Percentiles rank a stretch among this genome's conserved stretches.
phyloP scores from a whole-genome alignment of 37 sponge, comb jelly and placozoan genomes.

The Oopsacas minuta region DNA sequence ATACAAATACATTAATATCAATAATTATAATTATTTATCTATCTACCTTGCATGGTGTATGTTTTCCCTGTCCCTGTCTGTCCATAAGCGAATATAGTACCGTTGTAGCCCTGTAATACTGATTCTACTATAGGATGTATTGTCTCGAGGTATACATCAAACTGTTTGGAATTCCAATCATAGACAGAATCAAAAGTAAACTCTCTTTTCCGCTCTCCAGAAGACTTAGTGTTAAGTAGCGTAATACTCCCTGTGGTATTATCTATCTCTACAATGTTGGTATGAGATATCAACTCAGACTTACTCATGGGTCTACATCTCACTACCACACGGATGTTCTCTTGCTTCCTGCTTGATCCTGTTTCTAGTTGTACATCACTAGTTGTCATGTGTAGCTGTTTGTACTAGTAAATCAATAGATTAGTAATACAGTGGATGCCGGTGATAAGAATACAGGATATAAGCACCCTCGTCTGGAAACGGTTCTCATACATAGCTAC shows the following conservation, averaged over 20 bases:
- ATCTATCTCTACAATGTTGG: slow-evolving; percentile 74
- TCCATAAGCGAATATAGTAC: slow-evolving; percentile 96
- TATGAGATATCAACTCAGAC: slow-evolving; percentile 47
- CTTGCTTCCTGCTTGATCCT: slow-evolving; percentile 48
- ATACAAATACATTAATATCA: background rate
- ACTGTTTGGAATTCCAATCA: slow-evolving; percentile 82
- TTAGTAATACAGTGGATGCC: too few relatives aligned
- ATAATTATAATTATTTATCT: background rate
- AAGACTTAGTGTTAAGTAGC: slow-evolving; percentile 35
- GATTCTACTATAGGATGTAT: slow-evolving; percentile 70
- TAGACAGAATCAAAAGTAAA: slow-evolving; percentile 96
- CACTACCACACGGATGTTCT: slow-evolving; percentile 84
- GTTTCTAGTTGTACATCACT: too few relatives aligned
- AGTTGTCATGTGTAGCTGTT: too few relatives aligned
- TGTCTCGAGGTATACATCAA: slow-evolving; percentile 73
- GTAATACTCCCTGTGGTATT: slow-evolving; percentile 37
- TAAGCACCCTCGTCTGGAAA: too few relatives aligned
- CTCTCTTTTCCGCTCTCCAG: slow-evolving; percentile 23
- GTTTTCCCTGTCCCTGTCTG: slow-evolving; percentile 98
- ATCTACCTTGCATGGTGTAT: slow-evolving; percentile 86
- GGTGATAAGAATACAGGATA: too few relatives aligned
- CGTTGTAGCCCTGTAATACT: slow-evolving; percentile 83
- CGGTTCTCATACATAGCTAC: too few relatives aligned
- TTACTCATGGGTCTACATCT: slow-evolving; percentile 79
- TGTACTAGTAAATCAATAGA: too few relatives aligned